A percentile compares a stretch with the other conserved stretches of the same genome.
phyloP scores from a whole-genome alignment of 64 coral and sea anemone genomes.

The Porites lutea region DNA sequence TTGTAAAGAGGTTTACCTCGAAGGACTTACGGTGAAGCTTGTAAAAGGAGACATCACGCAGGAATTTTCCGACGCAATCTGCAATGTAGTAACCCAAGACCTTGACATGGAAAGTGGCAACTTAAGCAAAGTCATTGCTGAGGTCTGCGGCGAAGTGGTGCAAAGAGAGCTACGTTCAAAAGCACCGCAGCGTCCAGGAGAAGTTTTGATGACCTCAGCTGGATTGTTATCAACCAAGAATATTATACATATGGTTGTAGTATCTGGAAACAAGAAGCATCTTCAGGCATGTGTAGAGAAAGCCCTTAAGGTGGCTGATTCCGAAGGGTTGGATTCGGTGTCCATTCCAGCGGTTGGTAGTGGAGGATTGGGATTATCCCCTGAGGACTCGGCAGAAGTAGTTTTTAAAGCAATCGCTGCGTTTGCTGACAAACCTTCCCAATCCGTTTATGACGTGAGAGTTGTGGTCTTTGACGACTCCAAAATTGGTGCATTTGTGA shows the following conservation, averaged over 20 bases:
- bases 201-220: neutral
- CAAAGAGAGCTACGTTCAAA: neutral
- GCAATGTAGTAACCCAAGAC: constrained; percentile 8
- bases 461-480: constrained; percentile 17
- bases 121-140: neutral
- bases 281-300: constrained; percentile 36
- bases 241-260: constrained; percentile 27
- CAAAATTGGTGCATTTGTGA: neutral
- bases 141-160: neutral
- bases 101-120: constrained; percentile 33
- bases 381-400: constrained; percentile 1
- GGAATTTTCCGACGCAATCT: constrained; percentile 4
- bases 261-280: neutral
- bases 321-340: neutral
- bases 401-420: constrained; percentile 13
- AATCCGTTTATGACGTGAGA: neutral
- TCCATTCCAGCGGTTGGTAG: constrained; percentile 55
- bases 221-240: neutral
- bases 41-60: constrained; percentile 2
- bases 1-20: neutral
- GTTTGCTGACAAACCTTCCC: neutral
- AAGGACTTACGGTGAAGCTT: neutral
- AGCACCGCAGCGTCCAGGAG: neutral
- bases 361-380: constrained; percentile 3
- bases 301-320: constrained; percentile 16